Evolutionary conservation across 2,797 vertebrate genomes (phyloP), one percentile per base, ranked within the genome.

Genomic region (Neosilurus mollespiculum): DNA sequence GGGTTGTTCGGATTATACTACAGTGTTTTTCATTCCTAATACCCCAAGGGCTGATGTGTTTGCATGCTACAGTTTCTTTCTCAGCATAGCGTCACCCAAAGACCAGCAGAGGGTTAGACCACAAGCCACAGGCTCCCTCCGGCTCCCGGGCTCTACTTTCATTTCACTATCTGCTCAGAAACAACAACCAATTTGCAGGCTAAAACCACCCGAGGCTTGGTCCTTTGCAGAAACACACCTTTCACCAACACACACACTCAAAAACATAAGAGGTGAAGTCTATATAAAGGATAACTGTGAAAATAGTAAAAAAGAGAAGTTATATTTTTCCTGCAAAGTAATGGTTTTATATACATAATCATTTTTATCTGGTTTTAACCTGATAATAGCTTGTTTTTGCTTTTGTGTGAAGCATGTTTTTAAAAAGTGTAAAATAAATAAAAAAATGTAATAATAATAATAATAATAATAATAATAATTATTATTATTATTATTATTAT

Each of bases 111-210:
- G 87, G 87, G 89, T 89, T 90, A 67, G 67, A 85, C 91, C 91
- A 90, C 89, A 92, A 86, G 77, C 91, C 90, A 90, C 89, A 92
- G 90, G 82, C 89, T 86, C 0, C 22, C 85, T 89, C 87, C 59
- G 84, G 81, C 86, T 83, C 66, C 66, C 1, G 4, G 81, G 86
- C 83, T 84, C 81, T 71, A 73, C 83, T 86, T 90, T 88, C 85
- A 89, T 86, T 89, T 67, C 86, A 53, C 78, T 85, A 72, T 85
- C 80, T 86, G 82, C 72, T 89, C 83, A 87, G 87, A 91, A 91
- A 88, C 73, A 84, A 87, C 88, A 90, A 86, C 75, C 79, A 76
- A 16, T 37, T 72, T 89, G 80, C 75, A 87, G 86, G 75, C 88
- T 54, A 80, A 88, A 89, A 88, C 89, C 89, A 84, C 86, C 90